Evolutionary conservation across 1,140 invertebrate genomes (phyloP), one percentile per base, ranked within the genome.

Genomic region (Apis cerana): DNA sequence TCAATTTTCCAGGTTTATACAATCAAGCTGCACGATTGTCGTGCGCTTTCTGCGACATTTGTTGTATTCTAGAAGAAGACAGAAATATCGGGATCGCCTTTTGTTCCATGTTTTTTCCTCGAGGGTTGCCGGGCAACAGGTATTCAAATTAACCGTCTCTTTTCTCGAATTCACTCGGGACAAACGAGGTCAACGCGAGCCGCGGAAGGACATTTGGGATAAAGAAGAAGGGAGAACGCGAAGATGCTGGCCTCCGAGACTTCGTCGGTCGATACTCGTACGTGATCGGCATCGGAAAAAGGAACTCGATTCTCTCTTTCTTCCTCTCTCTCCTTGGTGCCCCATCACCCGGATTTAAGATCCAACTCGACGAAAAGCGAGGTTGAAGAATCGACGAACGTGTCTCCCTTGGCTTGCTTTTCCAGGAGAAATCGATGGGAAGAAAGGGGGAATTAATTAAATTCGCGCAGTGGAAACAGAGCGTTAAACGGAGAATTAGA

Each of bases 71-170:
- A 71, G 65, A 9, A 27, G 61, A 87, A 77, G 77, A 61, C 54
- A 12, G 15, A 13, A 61, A 33, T 19, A 68, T 8, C 67, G 15
- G 11, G 23, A 7, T 21, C 0, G 5, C 4, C 21, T n/a, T 48
- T 43, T 21, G 33, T 77, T 27, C 52, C 48, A 33, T 52, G 58
- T 74, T 50, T 52, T 75, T 64, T 56, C 61, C n/a, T 9, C 3
- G 48, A 67, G 54, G 48, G 56, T 61, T 64, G 83, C 71, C 43
- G 54, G 88, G 88, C 88, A 89, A 89, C 88, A 89, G 87, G 88
- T 89, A 89, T 89, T 89, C 75, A 86, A 89, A 89, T 89, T 81
- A 89, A 81, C 69, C 62, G 50, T 72, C 75, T 27, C 68, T 62
- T 83, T 80, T 81, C 77, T 84, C 85, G 77, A 87, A 80, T 83